Evolutionary conservation across 2,113 vertebrate genomes (phyloP).

Genomic region (Cephalophus harveyi): DNA sequence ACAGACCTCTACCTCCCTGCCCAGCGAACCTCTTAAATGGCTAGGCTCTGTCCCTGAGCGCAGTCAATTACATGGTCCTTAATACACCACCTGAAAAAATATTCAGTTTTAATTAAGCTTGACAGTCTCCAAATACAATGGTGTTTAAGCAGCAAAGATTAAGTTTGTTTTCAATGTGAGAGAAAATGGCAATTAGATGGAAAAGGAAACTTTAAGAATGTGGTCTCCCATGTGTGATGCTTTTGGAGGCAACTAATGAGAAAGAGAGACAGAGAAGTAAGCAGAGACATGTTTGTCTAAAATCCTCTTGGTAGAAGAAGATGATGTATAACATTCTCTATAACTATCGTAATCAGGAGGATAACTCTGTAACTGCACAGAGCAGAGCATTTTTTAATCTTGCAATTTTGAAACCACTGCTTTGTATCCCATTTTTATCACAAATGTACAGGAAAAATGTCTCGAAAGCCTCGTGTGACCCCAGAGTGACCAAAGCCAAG

Average conservation of each 20-base stretch:
- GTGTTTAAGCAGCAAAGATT: not conserved
- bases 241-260: slow-evolving; percentile 9
- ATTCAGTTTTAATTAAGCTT: slow-evolving; percentile 32
- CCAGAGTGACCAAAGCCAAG: not conserved
- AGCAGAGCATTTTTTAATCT: not conserved
- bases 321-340: not conserved
- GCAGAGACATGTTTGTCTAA: not conserved
- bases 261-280: slow-evolving; percentile 3
- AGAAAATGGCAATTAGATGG: slow-evolving; percentile 4
- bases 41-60: not conserved
- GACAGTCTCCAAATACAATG: not conserved
- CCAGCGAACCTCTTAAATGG: not conserved
- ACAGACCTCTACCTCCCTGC: not conserved
- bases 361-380: not conserved
- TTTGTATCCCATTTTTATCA: not conserved
- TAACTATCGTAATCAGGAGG: not conserved
- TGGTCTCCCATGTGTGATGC: not conserved
- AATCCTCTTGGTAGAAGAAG: not conserved
- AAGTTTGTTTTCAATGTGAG: not conserved
- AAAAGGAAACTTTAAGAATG: slow-evolving; percentile 34
- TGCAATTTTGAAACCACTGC: not conserved
- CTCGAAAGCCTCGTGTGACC: not conserved
- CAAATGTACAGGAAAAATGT: not conserved
- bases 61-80: not conserved
- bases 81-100: slow-evolving; percentile 53